Base-by-base conservation (phyloP, 2,888 invertebrate species). In the Parapristionchus giblindavisi region DNA sequence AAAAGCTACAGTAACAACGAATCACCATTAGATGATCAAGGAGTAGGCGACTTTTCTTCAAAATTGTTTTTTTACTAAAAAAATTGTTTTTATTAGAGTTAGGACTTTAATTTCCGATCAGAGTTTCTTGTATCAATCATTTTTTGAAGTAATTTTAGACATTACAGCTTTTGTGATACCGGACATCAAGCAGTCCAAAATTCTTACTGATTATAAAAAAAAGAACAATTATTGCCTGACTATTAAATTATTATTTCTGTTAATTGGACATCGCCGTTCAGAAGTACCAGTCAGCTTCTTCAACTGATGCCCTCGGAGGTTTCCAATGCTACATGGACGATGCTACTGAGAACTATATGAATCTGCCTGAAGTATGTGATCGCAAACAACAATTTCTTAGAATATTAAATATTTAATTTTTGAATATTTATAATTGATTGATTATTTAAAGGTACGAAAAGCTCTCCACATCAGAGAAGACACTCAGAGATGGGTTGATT, bases 251-350 rank as follows among this genome's bases (percentile, higher is more conserved):
- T n/a, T n/a, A n/a, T n/a, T n/a, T n/a, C n/a, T n/a, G n/a, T n/a
- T n/a, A n/a, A n/a, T n/a, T n/a, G n/a, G n/a, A n/a, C n/a, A n/a
- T n/a, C n/a, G n/a, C n/a, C n/a, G 65, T 80, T 63, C 61, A 81
- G 80, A 65, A 77, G 21, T 54, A 75, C 1, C 38, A 77, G 65
- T 81, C 80, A 77, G 72, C 68, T 17, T 71, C 70, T 24, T 83
- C 84, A 3, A 84, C 84, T 14, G 84, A 84, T 72, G 77, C 82
- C 24, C 75, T 80, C 29, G 68, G 78, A 38, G 54, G 70, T 11
- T 84, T 79, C 75, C 77, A 81, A 52, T 84, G 84, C 66, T 84
- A 80, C 63, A 73, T 52, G 32, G 79, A 78, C 66, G 79, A 77
- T 54, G 74, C 80, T 21, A 68, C 81, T 8, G 78, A 78, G 58